A percentile compares a stretch with the other conserved stretches of the same genome.
Evolutionary conservation across 2,113 vertebrate genomes (phyloP).

Genomic region (Benitochromis conjunctus): DNA sequence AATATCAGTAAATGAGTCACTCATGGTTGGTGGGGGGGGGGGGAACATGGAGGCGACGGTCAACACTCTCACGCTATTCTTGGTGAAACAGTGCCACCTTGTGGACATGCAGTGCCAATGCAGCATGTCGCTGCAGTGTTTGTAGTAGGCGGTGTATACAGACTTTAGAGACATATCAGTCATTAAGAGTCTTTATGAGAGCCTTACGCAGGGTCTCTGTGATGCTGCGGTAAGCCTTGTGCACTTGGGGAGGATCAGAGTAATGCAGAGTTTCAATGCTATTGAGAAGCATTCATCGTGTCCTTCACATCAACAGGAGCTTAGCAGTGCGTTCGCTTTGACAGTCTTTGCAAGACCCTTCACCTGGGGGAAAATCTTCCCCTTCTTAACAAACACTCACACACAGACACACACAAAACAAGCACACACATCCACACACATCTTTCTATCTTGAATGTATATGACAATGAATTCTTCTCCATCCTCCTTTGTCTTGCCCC

Average conservation of each 20-base stretch:
- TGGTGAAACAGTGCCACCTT: conserved; percentile 48
- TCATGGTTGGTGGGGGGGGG: conserved; percentile 16
- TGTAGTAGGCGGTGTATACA: conserved; percentile 38
- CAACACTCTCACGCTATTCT: conserved; percentile 28
- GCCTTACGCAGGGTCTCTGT: conserved; percentile 23
- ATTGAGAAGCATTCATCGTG: conserved; percentile 55
- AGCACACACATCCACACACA: conserved; percentile 5
- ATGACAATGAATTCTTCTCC: conserved; percentile 36
- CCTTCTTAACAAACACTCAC: conserved; percentile 8
- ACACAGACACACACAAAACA: background rate
- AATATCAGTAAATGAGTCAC: conserved; percentile 25
- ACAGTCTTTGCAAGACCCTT: conserved; percentile 54
- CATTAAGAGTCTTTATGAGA: conserved; percentile 53
- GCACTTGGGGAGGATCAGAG: conserved; percentile 53
- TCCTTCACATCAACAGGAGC: conserved; percentile 72
- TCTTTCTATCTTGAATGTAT: conserved; percentile 30
- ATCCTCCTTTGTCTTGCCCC: conserved; percentile 7
- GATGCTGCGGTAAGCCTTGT: conserved; percentile 45
- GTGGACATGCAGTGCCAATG: conserved; percentile 60
- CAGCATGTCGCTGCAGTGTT: conserved; percentile 53
- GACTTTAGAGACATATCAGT: conserved; percentile 60
- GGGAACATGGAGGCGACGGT: conserved; percentile 17
- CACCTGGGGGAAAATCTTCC: conserved; percentile 4
- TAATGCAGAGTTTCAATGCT: conserved; percentile 57
- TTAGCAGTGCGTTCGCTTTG: conserved; percentile 66